phyloP scores from a whole-genome alignment of 2,888 invertebrate genomes.

The Megastigmus dorsalis region DNA sequence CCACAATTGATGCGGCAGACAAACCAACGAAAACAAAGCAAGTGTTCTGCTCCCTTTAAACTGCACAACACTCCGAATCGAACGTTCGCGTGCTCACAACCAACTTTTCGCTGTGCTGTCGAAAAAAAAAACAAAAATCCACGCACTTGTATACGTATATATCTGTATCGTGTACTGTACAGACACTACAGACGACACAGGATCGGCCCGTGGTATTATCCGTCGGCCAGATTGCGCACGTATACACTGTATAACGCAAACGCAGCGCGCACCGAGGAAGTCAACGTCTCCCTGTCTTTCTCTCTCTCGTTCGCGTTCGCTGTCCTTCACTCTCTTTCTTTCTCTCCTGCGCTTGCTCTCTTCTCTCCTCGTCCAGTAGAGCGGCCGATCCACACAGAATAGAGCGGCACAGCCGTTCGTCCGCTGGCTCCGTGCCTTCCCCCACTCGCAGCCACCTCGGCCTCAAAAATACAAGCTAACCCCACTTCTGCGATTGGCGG shows the following conservation, averaged over 20 bases:
- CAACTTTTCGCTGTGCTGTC: too few relatives aligned
- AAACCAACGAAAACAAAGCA: too few relatives aligned
- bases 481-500: conserved; percentile 1
- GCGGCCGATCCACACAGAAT: too few relatives aligned
- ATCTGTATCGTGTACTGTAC: background rate
- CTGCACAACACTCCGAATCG: too few relatives aligned
- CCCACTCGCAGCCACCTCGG: background rate
- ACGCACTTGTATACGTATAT: background rate
- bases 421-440: background rate
- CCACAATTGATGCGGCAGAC: too few relatives aligned
- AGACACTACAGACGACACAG: too few relatives aligned
- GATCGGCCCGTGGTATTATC: background rate
- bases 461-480: too few relatives aligned
- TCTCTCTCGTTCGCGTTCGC: background rate
- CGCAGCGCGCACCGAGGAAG: background rate
- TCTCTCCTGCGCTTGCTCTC: too few relatives aligned
- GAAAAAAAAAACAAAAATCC: background rate
- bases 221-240: conserved; percentile 40
- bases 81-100: too few relatives aligned
- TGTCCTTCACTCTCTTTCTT: background rate
- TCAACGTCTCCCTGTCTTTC: background rate
- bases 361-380: too few relatives aligned
- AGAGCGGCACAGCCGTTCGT: background rate
- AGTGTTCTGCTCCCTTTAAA: too few relatives aligned
- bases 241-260: conserved; percentile 37